Percentiles rank a stretch among this genome's conserved stretches.
Evolutionary conservation across 2,113 vertebrate genomes (phyloP).

Genomic region (Cyanistes caeruleus): DNA sequence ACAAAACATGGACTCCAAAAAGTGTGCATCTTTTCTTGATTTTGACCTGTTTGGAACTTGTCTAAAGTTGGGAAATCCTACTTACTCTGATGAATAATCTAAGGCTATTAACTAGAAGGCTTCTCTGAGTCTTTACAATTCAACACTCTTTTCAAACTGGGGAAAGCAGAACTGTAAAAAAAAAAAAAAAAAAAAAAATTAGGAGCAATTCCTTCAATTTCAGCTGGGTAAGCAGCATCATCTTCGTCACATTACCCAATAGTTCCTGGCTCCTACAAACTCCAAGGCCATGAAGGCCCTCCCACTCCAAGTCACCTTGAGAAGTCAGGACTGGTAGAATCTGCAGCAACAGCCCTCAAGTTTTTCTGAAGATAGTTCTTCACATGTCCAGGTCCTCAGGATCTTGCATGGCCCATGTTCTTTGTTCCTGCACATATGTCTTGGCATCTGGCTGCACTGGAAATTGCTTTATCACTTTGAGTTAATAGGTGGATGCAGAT

Average conservation of each 20-base stretch:
- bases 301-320: background rate
- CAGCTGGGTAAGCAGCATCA: background rate
- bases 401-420: background rate
- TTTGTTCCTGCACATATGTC: background rate
- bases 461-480: background rate
- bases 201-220: background rate
- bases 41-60: background rate
- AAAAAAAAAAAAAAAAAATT: background rate
- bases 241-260: background rate
- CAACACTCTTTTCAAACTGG: background rate
- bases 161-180: background rate
- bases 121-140: background rate
- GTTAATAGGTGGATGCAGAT: background rate
- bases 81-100: background rate
- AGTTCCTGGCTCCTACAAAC: background rate
- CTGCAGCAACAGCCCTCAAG: background rate
- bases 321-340: background rate
- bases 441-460: background rate
- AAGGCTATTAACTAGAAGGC: background rate
- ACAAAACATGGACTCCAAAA: background rate
- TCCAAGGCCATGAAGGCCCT: background rate
- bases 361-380: background rate
- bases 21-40: background rate
- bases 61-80: background rate
- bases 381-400: background rate